Base-by-base conservation (phyloP, 2,888 invertebrate species). In the Cecidostiba fungosa region DNA sequence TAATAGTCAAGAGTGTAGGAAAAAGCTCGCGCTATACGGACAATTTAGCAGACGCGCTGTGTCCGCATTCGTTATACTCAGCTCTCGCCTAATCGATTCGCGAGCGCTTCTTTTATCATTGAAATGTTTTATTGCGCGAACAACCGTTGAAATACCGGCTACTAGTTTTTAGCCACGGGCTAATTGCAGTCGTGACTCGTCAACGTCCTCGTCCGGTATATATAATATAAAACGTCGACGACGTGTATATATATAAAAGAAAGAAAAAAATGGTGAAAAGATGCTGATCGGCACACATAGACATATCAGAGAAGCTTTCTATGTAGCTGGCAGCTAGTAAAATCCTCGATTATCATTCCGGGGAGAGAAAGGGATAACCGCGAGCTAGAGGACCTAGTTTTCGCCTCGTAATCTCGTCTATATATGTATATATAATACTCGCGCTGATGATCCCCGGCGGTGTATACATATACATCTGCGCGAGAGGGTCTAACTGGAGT, bases 331-430 rank as follows among this genome's bases (percentile, higher is more conserved):
- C 3, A 66, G 66, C 66, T 12, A 66, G 54, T 74, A 66, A 62
- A 36, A n/a, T 43, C 72, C 19, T 50, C 23, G 54, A 43, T 26
- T 59, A 32, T 77, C 39, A 39, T 39, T 78, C 43, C 23, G 54
- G 6, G n/a, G 54, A 59, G 54, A 59, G 54, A 59, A 59, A 59
- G 54, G 54, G 54, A 59, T 59, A 59, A 79, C 47, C 78, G 26
- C 69, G 36, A 29, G 50, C 54, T 54, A 16, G 73, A 72, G 72
- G 72, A 83, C 83, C 83, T 83, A 83, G 83, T 77, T 83, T 83
- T 83, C 72, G 82, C 82, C 76, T 66, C 73, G 66, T 82, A 82
- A 82, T 50, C 39, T 72, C 72, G 29, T 66, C 19, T 36, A 39
- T 79, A n/a, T n/a, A n/a, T n/a, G n/a, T n/a, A n/a, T n/a, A n/a